Base-by-base conservation (phyloP, 2,888 invertebrate genomes). In the Volucella inanis region DNA sequence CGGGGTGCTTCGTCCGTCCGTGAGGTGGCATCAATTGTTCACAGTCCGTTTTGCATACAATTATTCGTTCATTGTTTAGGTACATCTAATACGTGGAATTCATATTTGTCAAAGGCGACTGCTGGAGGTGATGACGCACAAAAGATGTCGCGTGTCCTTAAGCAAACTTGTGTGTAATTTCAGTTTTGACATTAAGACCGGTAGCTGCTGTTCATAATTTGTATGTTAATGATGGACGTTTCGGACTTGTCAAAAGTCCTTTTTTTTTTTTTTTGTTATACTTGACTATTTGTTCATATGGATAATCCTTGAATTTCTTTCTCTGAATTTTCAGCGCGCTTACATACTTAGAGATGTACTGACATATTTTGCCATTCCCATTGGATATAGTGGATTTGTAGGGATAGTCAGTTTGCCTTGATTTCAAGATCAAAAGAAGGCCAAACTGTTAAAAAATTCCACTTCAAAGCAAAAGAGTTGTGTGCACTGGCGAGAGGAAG, bases 381-480 rank as follows among this genome's bases (percentile, higher is more conserved):
- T 31, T 31, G 31, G 6, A 0, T 31, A 31, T 4, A 31, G 6
- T 31, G 31, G 6, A 6, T 31, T 31, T 31, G 31, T 31, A 31
- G 31, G 31, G 31, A 1, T 6, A 31, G 31, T 31, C 31, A 31
- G 22, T 38, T n/a, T 39, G 14, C 14, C 15, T 57, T 8, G 11
- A 12, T 41, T 18, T n/a, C 22, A 22, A 45, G 52, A 64, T 61
- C 43, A 84, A 84, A 84, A 85, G 85, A 68, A 72, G 85, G 81
- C 81, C 81, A 85, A 85, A 85, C 80, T 77, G 85, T 85, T 85
- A 81, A 77, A 68, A 85, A 81, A 85, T 76, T 81, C 81, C 85
- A 85, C 85, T 77, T 77, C 38, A 78, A 64, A 78, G 68, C 57
- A 50, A 83, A 71, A 72, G 64, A 64, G 62, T 31, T 62, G 14